Conservation (phyloP, 2,113 vertebrate genomes). For the Hemichromis elongatus region DNA sequence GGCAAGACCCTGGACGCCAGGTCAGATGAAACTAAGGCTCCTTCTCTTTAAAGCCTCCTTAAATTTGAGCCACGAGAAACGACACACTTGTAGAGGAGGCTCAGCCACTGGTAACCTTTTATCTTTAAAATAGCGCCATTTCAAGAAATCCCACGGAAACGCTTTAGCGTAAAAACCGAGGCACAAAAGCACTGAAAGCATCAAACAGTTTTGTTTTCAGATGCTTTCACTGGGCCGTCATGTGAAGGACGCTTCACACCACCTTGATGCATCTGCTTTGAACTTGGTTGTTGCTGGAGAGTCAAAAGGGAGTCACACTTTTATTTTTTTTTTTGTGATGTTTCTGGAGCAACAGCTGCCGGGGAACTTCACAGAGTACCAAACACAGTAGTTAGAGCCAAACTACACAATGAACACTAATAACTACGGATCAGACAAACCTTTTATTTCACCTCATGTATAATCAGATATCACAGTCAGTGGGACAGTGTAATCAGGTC, state of each 20-base stretch:
- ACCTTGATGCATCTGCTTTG: conserved; percentile 20
- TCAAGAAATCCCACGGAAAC: background rate
- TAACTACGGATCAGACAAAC: background rate
- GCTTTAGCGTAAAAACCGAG: background rate
- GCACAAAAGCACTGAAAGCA: conserved; percentile 8
- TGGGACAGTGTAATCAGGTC: background rate
- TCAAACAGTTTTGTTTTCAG: background rate
- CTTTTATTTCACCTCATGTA: background rate
- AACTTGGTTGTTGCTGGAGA: conserved; percentile 15
- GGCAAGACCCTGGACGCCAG: background rate
- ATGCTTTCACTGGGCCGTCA: background rate
- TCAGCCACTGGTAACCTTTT: background rate
- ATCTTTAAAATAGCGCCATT: background rate
- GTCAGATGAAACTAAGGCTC: background rate
- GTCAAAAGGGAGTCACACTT: background rate
- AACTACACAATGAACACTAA: background rate
- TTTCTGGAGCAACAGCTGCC: background rate
- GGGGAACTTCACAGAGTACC: background rate
- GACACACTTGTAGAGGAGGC: background rate
- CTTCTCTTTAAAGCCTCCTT: background rate
- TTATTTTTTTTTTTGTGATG: background rate
- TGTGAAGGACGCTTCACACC: background rate
- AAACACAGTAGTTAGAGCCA: background rate
- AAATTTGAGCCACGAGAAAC: background rate
- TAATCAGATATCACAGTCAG: background rate